A percentile compares a stretch with the other conserved stretches of the same genome.
Conservation (phyloP, 2,888 invertebrate genomes). For the Tolmerus cingulatus region DNA sequence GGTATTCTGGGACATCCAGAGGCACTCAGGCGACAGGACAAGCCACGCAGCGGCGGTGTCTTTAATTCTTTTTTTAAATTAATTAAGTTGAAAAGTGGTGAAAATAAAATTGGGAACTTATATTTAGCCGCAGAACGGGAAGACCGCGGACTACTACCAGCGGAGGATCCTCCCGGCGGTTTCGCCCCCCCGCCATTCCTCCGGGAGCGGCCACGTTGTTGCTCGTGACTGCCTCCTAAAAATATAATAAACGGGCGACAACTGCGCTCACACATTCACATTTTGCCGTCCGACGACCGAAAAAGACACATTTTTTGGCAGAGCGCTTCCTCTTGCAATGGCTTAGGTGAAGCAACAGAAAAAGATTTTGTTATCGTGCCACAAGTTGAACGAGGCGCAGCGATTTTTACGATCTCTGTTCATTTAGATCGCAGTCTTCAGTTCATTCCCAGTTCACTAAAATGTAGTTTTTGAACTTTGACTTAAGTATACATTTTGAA, state of each 20-base stretch:
- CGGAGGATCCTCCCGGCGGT: not conserved
- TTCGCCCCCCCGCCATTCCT: not conserved
- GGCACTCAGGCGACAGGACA: not conserved
- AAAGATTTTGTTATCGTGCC: not conserved
- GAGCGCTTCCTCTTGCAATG: not conserved
- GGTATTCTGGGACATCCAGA: not conserved
- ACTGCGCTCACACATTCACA: conserved; percentile 28
- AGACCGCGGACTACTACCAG: not conserved
- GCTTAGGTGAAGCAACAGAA: not conserved
- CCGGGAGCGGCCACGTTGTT: not conserved
- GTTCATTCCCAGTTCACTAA: not conserved
- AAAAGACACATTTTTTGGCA: conserved; percentile 8
- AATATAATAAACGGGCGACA: conserved; percentile 39
- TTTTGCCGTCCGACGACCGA: conserved; percentile 1
- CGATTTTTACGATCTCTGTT: not conserved
- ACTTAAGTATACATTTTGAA: too few species aligned
- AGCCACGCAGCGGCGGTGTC: not conserved
- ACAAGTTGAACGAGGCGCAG: not conserved
- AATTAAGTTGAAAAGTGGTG: conserved; percentile 28
- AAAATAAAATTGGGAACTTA: conserved; percentile 21
- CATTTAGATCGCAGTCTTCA: not conserved
- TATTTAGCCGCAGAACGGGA: conserved; percentile 20
- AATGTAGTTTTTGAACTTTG: too few species aligned
- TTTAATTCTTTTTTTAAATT: conserved; percentile 18
- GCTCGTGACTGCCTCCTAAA: conserved; percentile 19